Percentiles rank a stretch among this genome's conserved stretches.
These are phyloP conservation scores for Deroplatys truncata DNA, from an alignment of 2,888 invertebrate species.

Conservation along the genomic window DNA sequence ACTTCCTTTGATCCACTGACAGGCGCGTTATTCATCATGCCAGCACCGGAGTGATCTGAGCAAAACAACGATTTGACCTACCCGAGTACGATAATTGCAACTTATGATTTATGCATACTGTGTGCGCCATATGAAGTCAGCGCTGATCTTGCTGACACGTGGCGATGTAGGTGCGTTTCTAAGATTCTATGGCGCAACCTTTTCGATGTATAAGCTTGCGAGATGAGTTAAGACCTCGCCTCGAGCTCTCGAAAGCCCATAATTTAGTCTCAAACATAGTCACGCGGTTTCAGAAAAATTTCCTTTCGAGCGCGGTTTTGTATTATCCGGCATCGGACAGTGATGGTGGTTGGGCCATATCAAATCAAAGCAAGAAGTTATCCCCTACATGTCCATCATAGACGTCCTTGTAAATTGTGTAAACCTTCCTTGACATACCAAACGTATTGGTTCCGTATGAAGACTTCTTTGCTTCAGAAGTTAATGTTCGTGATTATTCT, in stretches of 20 bases:
- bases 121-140: background rate
- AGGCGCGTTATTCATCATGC: background rate
- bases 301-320: background rate
- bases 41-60: background rate
- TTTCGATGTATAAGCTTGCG: background rate
- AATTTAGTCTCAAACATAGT: background rate
- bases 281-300: background rate
- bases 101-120: background rate
- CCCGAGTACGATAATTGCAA: background rate
- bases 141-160: background rate
- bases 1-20: background rate
- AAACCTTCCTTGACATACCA: too few relatives aligned
- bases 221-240: background rate
- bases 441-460: too few relatives aligned
- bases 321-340: background rate
- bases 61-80: background rate
- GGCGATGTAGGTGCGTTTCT: background rate
- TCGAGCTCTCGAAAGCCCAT: background rate
- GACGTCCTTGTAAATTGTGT: too few relatives aligned
- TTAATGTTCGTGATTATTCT: too few relatives aligned
- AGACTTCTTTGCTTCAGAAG: too few relatives aligned
- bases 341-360: background rate
- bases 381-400: background rate
- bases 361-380: background rate
- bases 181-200: background rate